A percentile compares a stretch with the other conserved stretches of the same genome.
Evolutionary conservation across 2,113 vertebrate genomes (phyloP).

Genomic region (Amblyopsis rosae): DNA sequence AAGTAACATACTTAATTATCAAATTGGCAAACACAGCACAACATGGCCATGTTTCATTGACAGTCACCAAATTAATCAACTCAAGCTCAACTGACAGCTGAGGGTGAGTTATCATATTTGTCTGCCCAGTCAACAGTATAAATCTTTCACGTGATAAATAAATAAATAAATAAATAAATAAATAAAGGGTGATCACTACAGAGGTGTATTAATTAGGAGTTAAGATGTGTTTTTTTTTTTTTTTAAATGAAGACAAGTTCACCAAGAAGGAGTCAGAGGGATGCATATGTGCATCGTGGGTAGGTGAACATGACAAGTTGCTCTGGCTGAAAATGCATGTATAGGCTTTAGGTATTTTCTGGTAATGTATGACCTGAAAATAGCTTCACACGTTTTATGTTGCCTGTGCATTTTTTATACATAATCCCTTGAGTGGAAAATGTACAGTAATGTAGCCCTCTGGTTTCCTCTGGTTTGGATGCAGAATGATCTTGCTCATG

Average conservation of each 20-base stretch:
- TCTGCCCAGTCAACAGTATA: constrained; percentile 55
- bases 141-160: constrained; percentile 59
- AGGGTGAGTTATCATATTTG: constrained; percentile 58
- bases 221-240: constrained; percentile 44
- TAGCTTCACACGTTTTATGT: no score
- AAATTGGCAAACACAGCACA: constrained; percentile 7
- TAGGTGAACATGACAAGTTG: constrained; percentile 5
- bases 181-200: constrained; percentile 42
- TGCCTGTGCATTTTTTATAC: no score
- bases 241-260: background rate
- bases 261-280: no score
- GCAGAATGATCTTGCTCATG: no score
- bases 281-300: background rate
- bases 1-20: constrained; percentile 6
- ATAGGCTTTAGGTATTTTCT: background rate
- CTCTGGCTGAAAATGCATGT: background rate
- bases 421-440: no score
- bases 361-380: no score
- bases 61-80: constrained; percentile 64
- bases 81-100: constrained; percentile 54
- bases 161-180: constrained; percentile 50
- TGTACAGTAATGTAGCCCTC: no score
- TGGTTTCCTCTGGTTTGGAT: no score
- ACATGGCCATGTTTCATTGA: constrained; percentile 42
- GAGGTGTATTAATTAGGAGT: constrained; percentile 52